A percentile compares a stretch with the other conserved stretches of the same genome.
phyloP scores from a whole-genome alignment of 2,113 vertebrate species.

The Triplophysa tibetana region DNA sequence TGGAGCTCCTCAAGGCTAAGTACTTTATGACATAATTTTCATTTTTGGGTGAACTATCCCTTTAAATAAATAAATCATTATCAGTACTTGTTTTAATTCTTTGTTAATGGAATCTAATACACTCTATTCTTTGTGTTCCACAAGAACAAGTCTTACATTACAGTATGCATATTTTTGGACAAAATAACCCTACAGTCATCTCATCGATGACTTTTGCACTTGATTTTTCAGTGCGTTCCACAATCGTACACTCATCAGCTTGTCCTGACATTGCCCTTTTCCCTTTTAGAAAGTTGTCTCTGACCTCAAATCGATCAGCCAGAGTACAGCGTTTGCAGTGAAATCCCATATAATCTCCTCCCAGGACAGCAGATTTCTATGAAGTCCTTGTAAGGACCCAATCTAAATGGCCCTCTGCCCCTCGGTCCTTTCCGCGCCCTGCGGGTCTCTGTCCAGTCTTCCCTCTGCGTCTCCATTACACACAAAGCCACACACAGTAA shows the following conservation, averaged over 20 bases:
- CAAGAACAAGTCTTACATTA: too few species aligned
- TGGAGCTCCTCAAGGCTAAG: too few species aligned
- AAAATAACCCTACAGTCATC: too few species aligned
- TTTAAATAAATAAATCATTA: too few species aligned
- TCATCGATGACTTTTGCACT: neutral
- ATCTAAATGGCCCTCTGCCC: neutral
- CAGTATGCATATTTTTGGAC: too few species aligned
- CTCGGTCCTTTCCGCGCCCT: neutral
- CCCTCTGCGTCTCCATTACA: slow-evolving; percentile 19
- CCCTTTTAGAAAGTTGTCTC: neutral
- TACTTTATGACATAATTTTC: too few species aligned
- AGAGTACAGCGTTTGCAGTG: neutral
- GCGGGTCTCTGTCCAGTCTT: neutral
- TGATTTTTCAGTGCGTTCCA: neutral
- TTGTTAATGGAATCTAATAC: too few species aligned
- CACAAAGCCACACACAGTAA: slow-evolving; percentile 26
- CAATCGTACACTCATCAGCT: neutral
- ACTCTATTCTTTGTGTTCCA: too few species aligned
- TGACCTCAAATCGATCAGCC: neutral
- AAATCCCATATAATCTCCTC: slow-evolving; percentile 16
- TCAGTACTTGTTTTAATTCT: too few species aligned
- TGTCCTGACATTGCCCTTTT: neutral
- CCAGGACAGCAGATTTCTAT: neutral
- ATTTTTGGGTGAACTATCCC: too few species aligned
- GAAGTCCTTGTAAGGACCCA: neutral